These are phyloP conservation scores for Dromaius novaehollandiae DNA, from an alignment of 2,113 vertebrate genomes.

Conservation along the genomic window DNA sequence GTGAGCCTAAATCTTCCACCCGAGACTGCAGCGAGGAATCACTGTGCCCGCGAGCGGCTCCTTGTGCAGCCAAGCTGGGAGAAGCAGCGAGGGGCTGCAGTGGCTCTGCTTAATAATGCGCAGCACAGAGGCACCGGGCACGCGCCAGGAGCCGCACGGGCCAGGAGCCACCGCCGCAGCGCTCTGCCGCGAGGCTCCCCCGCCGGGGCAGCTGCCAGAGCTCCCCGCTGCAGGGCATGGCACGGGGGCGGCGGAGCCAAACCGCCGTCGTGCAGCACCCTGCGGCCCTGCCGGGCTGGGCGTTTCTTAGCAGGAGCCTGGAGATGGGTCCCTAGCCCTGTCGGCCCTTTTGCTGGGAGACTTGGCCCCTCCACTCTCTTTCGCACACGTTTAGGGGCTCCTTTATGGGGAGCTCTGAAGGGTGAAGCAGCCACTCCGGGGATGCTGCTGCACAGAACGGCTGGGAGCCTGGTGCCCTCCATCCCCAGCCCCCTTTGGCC, in stretches of 20 bases:
- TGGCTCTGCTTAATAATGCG: conserved; percentile 54
- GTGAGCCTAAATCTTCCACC: background rate
- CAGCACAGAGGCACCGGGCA: conserved; percentile 6
- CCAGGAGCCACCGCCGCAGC: background rate
- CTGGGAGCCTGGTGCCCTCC: background rate
- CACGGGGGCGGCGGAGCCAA: background rate
- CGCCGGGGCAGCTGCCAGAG: background rate
- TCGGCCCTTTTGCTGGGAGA: rapidly evolving
- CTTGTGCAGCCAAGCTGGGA: background rate
- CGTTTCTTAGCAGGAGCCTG: background rate
- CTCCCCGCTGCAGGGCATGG: rapidly evolving
- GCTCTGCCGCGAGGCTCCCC: background rate
- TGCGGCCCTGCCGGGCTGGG: rapidly evolving
- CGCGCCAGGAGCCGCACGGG: background rate
- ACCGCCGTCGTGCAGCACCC: rapidly evolving
- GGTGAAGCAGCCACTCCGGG: background rate
- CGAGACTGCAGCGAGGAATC: background rate
- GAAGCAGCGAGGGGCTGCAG: conserved; percentile 48
- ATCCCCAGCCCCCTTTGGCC: background rate
- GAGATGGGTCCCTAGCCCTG: background rate
- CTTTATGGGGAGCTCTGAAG: background rate
- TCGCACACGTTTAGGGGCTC: background rate
- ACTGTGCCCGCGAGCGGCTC: background rate
- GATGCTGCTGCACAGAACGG: rapidly evolving
- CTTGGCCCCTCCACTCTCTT: background rate